Percentiles rank a stretch among this genome's conserved stretches.
phyloP scores from a whole-genome alignment of 1,140 invertebrate genomes.

The Drosophila kepulauana region DNA sequence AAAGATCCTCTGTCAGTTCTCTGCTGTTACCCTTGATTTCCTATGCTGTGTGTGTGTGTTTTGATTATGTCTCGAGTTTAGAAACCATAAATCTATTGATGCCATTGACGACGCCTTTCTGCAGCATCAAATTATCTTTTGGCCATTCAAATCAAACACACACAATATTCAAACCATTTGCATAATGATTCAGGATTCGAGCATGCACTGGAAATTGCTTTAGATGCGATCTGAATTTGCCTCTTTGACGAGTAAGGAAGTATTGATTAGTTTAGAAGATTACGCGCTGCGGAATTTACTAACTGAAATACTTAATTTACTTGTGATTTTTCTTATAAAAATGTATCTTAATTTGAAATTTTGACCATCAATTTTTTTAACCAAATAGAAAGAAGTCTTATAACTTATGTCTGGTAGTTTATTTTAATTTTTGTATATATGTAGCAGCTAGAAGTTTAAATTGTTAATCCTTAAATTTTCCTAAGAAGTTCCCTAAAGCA shows the following conservation, averaged over 20 bases:
- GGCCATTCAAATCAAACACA: constrained; percentile 66
- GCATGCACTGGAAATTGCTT: background rate
- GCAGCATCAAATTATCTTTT: constrained; percentile 76
- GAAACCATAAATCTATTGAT: constrained; percentile 84
- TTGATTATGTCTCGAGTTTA: constrained; percentile 78
- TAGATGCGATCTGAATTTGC: background rate
- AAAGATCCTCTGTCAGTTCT: background rate
- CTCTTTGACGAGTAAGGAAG: background rate
- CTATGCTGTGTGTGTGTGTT: constrained; percentile 46
- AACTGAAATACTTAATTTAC: too few relatives aligned
- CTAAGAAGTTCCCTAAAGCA: background rate
- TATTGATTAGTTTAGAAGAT: too few relatives aligned
- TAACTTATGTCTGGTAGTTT: too few relatives aligned
- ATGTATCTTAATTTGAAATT: too few relatives aligned
- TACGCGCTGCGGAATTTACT: too few relatives aligned
- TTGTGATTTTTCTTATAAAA: too few relatives aligned
- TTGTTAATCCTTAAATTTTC: background rate
- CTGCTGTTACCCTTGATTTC: background rate
- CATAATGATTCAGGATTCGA: constrained; percentile 55
- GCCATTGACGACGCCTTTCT: constrained; percentile 79
- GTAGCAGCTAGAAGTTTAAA: too few relatives aligned
- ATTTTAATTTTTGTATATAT: too few relatives aligned
- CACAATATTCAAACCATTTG: constrained; percentile 66
- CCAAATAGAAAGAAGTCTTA: too few relatives aligned
- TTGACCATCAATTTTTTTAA: too few relatives aligned